These are phyloP conservation scores for Dinothrombium tinctorium DNA, from an alignment of 1,140 invertebrate species.

Conservation along the genomic window DNA sequence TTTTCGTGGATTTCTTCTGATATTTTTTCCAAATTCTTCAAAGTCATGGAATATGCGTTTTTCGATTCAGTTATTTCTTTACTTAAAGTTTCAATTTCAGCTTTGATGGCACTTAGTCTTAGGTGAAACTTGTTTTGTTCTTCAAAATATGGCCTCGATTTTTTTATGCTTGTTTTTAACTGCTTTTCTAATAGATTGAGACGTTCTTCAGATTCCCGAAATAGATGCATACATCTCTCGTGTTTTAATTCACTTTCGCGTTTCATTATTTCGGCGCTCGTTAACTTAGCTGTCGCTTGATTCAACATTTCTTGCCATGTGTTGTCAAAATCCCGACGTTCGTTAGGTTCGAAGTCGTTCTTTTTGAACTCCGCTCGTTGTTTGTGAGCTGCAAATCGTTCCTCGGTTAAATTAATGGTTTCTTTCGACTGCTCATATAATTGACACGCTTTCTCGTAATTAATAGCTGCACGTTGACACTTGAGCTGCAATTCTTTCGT, in stretches of 20 bases:
- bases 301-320: conserved; percentile 97
- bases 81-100: conserved; percentile 24
- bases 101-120: conserved; percentile 17
- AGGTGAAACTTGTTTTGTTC: conserved; percentile 23
- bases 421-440: conserved; percentile 82
- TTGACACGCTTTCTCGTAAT: conserved; percentile 71
- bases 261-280: conserved; percentile 71
- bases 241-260: conserved; percentile 63
- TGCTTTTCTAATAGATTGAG: conserved; percentile 46
- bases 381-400: no score
- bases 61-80: conserved; percentile 23
- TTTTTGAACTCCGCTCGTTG: no score
- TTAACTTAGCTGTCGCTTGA: conserved; percentile 78
- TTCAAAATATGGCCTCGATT: conserved; percentile 35
- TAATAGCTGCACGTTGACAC: conserved; percentile 65
- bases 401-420: conserved; percentile 71
- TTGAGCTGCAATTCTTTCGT: conserved; percentile 40
- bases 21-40: conserved; percentile 27
- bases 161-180: conserved; percentile 47
- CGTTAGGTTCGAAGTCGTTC: conserved; percentile 46
- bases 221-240: conserved; percentile 34
- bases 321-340: conserved; percentile 47
- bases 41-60: conserved; percentile 23
- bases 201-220: conserved; percentile 16
- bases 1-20: conserved; percentile 31